Evolutionary conservation across 2,113 vertebrate genomes (phyloP).

Genomic region (Tragelaphus scriptus): DNA sequence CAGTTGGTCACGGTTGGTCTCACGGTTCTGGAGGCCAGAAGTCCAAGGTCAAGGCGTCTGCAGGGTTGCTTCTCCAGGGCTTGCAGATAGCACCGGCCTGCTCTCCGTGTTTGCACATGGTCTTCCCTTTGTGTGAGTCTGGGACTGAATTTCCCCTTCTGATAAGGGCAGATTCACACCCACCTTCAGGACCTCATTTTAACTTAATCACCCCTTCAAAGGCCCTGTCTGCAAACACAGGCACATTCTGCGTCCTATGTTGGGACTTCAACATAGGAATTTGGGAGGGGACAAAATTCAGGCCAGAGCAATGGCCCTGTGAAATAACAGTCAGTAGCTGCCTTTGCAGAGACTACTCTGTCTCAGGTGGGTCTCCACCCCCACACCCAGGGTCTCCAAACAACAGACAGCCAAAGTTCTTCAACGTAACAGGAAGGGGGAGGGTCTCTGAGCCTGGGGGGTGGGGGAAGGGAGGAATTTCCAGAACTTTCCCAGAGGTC

Average conservation of each 20-base stretch:
- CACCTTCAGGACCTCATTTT: background rate
- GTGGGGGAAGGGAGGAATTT: background rate
- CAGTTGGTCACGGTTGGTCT: background rate
- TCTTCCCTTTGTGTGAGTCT: no score
- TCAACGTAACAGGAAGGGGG: background rate
- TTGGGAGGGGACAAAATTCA: background rate
- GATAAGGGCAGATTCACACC: background rate
- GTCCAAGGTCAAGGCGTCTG: background rate
- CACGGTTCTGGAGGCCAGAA: background rate
- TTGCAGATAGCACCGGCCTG: background rate
- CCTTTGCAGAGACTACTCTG: background rate
- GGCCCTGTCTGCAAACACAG: background rate
- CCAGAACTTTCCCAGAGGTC: background rate
- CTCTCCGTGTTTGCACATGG: rapidly evolving
- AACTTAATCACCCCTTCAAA: background rate
- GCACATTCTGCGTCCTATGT: background rate
- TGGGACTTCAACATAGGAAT: background rate
- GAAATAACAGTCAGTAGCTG: background rate
- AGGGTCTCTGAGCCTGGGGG: background rate
- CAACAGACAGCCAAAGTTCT: background rate
- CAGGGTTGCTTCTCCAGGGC: background rate
- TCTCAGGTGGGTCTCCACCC: background rate
- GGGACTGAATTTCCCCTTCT: background rate
- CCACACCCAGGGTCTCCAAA: background rate
- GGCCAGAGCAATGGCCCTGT: background rate